Base-by-base conservation (phyloP, 2,888 invertebrate species). In the Tenthredo mesomela region DNA sequence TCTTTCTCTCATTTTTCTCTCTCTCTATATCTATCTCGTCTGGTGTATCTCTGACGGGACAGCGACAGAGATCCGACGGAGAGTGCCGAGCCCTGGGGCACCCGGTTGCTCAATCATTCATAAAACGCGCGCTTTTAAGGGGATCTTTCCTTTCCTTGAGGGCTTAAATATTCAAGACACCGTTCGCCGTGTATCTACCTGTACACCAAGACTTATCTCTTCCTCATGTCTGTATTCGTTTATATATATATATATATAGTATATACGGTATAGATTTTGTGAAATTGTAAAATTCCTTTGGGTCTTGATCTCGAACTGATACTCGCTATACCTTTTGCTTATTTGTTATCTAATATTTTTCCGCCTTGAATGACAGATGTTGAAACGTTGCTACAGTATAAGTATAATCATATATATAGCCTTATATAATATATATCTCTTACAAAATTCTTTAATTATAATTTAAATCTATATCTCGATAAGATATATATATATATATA, bases 101-200 rank as follows among this genome's bases (percentile, higher is more conserved):
- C 47, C 47, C 47, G 82, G 29, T 87, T 86, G 88, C 87, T 90
- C 88, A 89, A 90, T 90, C 89, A 89, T 89, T 90, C 89, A 91
- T 91, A 90, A 90, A 90, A 91, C 89, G 88, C 88, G 89, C 89
- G 89, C 82, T 89, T 90, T 90, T 87, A 89, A 88, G 88, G 89
- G 88, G 88, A 88, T 87, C 88, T 89, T 88, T 87, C 87, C 87
- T 85, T 71, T 86, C 85, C 87, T 82, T 43, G 43, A 21, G 82
- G 85, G 84, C 85, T 91, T 89, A 90, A 91, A 91, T 91, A 91
- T 91, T 91, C 90, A 90, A 84, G 86, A 70, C 43, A 29, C 47
- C 47, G 47, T 40, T 29, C 29, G 50, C 18, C 70, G 43, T 33
- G 43, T 43, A 71, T 6, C 15, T 71, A 33, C 40, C 18, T 37